These are phyloP conservation scores for Muricea muricata DNA, from an alignment of 92 coral and sea anemone species.

Conservation along the genomic window DNA sequence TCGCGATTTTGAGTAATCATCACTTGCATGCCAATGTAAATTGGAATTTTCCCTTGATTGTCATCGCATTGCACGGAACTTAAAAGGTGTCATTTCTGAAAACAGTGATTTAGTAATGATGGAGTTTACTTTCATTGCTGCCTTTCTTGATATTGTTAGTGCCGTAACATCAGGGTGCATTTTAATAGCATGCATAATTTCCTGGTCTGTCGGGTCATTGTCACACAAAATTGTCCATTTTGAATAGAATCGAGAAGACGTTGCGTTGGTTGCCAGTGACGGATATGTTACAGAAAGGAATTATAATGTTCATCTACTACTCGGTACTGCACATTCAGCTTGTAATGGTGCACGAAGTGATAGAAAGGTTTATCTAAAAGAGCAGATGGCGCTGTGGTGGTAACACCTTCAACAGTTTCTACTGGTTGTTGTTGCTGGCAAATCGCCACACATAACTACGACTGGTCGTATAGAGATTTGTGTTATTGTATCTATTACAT, in stretches of 20 bases:
- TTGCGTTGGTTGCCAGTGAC: conserved; percentile 36
- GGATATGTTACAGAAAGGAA: conserved; percentile 20
- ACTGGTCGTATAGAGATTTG: conserved; percentile 6
- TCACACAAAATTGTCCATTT: neutral
- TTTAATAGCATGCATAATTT: neutral
- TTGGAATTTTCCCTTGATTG: neutral
- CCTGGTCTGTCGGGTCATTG: neutral
- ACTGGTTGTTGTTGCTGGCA: conserved; percentile 20
- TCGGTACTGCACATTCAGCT: neutral
- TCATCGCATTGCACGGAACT: neutral
- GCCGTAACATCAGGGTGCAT: neutral
- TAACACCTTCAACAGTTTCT: neutral
- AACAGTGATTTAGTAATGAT: neutral
- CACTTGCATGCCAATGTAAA: neutral
- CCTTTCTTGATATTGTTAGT: conserved; percentile 23
- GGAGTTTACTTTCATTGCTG: neutral
- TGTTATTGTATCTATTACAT: neutral
- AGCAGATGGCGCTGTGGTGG: neutral
- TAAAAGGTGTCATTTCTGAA: neutral
- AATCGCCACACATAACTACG: neutral
- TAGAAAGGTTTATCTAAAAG: neutral
- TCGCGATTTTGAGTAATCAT: conserved; percentile 14
- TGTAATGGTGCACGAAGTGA: neutral
- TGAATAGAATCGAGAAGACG: conserved; percentile 25
- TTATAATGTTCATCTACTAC: neutral